Evolutionary conservation across 2,888 invertebrate genomes (phyloP).

Genomic region (Volucella inanis): DNA sequence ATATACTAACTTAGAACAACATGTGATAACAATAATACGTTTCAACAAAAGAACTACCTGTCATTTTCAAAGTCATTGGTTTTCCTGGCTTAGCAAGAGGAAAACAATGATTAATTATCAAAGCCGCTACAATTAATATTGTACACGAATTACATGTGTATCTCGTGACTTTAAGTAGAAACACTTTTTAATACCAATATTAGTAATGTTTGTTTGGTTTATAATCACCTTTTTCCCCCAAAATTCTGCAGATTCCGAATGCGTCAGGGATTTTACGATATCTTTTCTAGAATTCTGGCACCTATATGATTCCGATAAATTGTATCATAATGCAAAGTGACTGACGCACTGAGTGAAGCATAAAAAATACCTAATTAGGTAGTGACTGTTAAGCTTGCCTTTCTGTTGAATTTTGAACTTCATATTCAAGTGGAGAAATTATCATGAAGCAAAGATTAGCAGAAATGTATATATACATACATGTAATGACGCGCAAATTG

Average conservation of each 20-base stretch:
- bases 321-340: background rate
- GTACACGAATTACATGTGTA: too few species aligned
- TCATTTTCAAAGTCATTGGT: constrained; percentile 1
- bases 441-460: too few species aligned
- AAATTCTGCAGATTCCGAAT: background rate
- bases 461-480: too few species aligned
- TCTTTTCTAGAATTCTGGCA: background rate
- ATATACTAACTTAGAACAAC: background rate
- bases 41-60: background rate
- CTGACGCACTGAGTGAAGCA: constrained; percentile 38
- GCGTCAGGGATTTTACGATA: constrained; percentile 20
- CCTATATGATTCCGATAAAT: constrained; percentile 33
- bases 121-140: too few species aligned
- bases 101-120: too few species aligned
- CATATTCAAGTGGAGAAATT: background rate
- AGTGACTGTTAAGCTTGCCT: constrained; percentile 10
- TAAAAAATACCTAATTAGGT: background rate
- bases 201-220: too few species aligned
- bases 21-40: background rate
- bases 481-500: too few species aligned
- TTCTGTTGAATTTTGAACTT: constrained; percentile 25
- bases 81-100: too few species aligned
- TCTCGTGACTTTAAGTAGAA: too few species aligned
- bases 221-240: background rate
- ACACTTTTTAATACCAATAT: too few species aligned